phyloP scores from a whole-genome alignment of 2,113 vertebrate genomes.

The Mixornis gularis region DNA sequence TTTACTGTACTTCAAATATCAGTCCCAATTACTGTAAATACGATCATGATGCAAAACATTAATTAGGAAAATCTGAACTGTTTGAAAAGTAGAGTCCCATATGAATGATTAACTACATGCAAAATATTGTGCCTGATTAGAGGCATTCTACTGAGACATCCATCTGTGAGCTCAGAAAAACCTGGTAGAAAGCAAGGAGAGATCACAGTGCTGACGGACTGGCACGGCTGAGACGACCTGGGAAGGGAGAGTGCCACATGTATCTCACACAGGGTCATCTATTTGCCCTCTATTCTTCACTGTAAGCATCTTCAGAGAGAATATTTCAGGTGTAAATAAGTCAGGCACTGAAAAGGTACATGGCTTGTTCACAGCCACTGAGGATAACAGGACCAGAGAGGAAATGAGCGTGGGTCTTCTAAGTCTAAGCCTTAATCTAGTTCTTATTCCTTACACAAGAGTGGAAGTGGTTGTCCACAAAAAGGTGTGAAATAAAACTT shows the following conservation, averaged over 20 bases:
- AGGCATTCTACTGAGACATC: conserved; percentile 44
- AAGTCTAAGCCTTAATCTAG: neutral
- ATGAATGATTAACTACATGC: conserved; percentile 60
- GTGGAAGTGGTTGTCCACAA: neutral
- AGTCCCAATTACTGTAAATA: conserved; percentile 69
- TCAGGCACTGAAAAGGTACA: neutral
- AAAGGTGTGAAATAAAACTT: neutral
- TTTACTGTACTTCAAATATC: conserved; percentile 69
- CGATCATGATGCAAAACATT: conserved; percentile 63
- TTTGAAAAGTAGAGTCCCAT: conserved; percentile 54
- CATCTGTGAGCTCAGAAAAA: conserved; percentile 52
- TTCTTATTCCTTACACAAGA: neutral
- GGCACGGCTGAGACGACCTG: neutral
- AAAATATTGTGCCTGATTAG: conserved; percentile 55
- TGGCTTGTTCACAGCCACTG: neutral
- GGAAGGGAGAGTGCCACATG: fast-evolving
- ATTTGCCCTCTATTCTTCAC: neutral
- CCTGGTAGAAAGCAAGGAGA: neutral
- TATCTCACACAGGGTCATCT: neutral
- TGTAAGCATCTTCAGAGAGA: neutral
- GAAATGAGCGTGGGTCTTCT: neutral
- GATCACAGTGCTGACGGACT: neutral
- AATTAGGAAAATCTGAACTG: conserved; percentile 63
- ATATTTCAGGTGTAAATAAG: neutral
- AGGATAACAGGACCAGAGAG: neutral